phyloP scores from a whole-genome alignment of 2,797 vertebrate species.

The Loriculus beryllinus region DNA sequence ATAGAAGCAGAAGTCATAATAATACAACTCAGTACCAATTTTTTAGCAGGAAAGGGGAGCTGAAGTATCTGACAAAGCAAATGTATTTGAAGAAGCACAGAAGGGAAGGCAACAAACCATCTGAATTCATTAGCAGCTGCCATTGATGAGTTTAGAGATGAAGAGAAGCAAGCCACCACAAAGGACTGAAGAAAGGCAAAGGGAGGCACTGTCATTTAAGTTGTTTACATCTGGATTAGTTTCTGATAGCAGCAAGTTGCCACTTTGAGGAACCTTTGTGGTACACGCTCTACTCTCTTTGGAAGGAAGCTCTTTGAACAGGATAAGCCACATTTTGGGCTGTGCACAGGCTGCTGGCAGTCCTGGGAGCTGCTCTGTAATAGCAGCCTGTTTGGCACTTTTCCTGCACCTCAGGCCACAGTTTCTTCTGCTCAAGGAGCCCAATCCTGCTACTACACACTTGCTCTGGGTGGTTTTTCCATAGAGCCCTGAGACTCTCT shows the following conservation, averaged over 20 bases:
- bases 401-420: not conserved
- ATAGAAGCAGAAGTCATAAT: slow-evolving; percentile 27
- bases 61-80: slow-evolving; percentile 50
- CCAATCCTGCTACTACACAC: not conserved
- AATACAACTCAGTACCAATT: slow-evolving; percentile 24
- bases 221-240: slow-evolving; percentile 12
- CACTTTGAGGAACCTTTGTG: not conserved
- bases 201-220: not conserved
- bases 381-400: not conserved
- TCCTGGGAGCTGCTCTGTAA: not conserved
- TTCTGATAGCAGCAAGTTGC: not conserved
- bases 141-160: slow-evolving; percentile 49
- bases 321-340: not conserved
- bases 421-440: not conserved
- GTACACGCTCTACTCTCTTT: not conserved
- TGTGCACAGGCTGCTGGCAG: accelerated
- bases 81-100: slow-evolving; percentile 50
- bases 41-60: slow-evolving; percentile 18
- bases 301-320: not conserved
- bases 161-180: slow-evolving; percentile 27
- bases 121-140: slow-evolving; percentile 63
- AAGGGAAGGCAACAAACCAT: slow-evolving; percentile 52
- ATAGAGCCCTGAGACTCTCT: not conserved
- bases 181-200: slow-evolving; percentile 31
- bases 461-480: accelerated